These are phyloP conservation scores for Phasianus colchicus DNA, from an alignment of 2,113 vertebrate species.

Conservation along the genomic window DNA sequence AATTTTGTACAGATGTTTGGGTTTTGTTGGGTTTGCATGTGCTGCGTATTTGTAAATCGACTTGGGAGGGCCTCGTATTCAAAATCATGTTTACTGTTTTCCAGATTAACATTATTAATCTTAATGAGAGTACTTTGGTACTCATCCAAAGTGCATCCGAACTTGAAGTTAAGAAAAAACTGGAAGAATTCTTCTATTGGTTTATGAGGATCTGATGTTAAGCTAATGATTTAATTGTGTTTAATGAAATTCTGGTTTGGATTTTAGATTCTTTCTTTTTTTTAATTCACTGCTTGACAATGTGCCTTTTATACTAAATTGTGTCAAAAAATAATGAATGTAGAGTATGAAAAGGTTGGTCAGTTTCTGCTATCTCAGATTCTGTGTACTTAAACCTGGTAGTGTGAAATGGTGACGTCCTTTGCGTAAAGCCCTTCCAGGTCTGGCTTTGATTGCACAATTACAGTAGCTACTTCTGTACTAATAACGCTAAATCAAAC, in stretches of 20 bases:
- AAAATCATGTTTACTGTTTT: constrained; percentile 50
- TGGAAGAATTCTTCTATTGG: constrained; percentile 39
- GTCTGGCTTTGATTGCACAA: constrained; percentile 79
- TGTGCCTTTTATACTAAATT: constrained; percentile 82
- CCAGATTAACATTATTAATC: constrained; percentile 2
- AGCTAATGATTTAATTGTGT: constrained; percentile 58
- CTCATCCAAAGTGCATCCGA: constrained; percentile 49
- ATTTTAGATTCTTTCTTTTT: constrained; percentile 71
- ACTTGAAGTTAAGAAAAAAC: constrained; percentile 48
- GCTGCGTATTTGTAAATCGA: constrained; percentile 59
- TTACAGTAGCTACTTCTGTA: constrained; percentile 69
- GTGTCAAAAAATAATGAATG: constrained; percentile 73
- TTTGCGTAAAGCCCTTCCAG: constrained; percentile 73
- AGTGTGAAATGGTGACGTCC: constrained; percentile 57
- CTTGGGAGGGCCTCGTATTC: constrained; percentile 53
- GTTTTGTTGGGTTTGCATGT: constrained; percentile 52
- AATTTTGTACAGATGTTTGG: constrained; percentile 41
- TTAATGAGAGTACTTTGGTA: background rate
- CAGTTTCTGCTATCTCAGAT: constrained; percentile 62
- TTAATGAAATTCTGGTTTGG: constrained; percentile 55
- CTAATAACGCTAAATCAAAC: constrained; percentile 69
- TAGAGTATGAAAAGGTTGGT: constrained; percentile 67
- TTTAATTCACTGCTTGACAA: constrained; percentile 76
- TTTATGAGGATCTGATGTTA: constrained; percentile 58
- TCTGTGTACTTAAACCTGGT: constrained; percentile 52